These are phyloP conservation scores for Alligator sinensis DNA, from an alignment of 2,113 vertebrate species.

Conservation along the genomic window DNA sequence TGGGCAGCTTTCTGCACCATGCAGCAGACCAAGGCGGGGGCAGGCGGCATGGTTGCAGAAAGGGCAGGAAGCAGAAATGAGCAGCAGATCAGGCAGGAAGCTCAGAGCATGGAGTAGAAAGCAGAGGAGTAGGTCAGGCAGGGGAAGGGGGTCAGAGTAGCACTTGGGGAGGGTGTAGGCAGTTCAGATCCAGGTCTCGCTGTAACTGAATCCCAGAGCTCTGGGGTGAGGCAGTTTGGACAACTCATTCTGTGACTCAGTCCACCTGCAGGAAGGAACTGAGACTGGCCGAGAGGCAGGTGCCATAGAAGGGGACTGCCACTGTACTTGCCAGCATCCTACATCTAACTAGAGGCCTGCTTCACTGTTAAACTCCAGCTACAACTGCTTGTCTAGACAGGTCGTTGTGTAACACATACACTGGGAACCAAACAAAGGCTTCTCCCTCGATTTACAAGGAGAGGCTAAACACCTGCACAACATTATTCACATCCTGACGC, in stretches of 20 bases:
- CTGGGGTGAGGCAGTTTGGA: accelerated
- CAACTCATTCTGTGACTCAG: not conserved
- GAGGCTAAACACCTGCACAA: not conserved
- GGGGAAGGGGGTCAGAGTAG: too few species aligned
- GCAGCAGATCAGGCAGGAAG: too few species aligned
- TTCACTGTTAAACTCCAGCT: not conserved
- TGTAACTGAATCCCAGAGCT: not conserved
- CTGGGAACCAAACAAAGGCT: not conserved
- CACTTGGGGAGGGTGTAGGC: not conserved
- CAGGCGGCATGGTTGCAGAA: too few species aligned
- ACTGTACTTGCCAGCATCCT: not conserved
- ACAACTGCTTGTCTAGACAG: not conserved
- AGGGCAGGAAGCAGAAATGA: too few species aligned
- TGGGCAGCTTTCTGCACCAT: too few species aligned
- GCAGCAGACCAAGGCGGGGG: too few species aligned
- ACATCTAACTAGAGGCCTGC: not conserved
- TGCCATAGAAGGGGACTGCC: not conserved
- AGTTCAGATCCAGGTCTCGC: not conserved
- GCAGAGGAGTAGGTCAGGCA: not conserved
- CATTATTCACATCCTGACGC: not conserved
- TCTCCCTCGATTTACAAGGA: not conserved
- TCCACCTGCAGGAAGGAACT: not conserved
- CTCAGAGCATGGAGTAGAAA: too few species aligned
- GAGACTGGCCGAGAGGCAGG: not conserved
- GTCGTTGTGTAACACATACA: not conserved